Evolutionary conservation across 2,888 invertebrate species (phyloP), one percentile per base, ranked within the genome.

Genomic region (Steinernema hermaphroditum): DNA sequence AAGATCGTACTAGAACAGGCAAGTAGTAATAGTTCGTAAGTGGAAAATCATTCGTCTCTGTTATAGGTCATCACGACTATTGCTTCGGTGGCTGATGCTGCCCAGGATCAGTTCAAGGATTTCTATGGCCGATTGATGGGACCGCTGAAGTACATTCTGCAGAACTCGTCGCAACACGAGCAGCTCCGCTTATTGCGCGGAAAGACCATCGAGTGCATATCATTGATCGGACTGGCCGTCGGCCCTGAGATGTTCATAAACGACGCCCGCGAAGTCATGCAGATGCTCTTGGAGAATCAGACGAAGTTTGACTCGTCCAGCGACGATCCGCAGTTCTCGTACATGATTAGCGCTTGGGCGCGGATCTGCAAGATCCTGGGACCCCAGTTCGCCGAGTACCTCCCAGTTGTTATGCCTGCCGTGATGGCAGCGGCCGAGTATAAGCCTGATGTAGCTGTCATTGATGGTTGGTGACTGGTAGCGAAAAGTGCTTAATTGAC

Each of bases 141-240:
- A 0, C 94, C 93, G 86, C 90, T 98, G 77, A 97, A 97, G 88
- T 96, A 94, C 88, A 97, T 98, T 75, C 94, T 98, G 82, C 92
- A 94, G 84, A 94, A 96, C 87, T 95, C 96, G 8, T 93, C 91
- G 80, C 37, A 49, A 9, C 19, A 19, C 27, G 19, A 69, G 19
- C 41, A 70, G 71, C 90, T 95, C 77, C 92, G 94, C 85, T 90
- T 96, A 89, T 89, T 98, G 44, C 91, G 97, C 71, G 97, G 97
- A 75, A 99, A 98, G 89, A 95, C 97, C 0, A 98, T 98, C 80
- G 98, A 98, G 88, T 99, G 98, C 87, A 94, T 98, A 79, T 96
- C 96, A 87, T 91, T 99, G 74, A 97, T 99, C 87, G 98, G 98
- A 4, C 81, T 90, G 69, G 90, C 90, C 54, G 90, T 90, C 6